Base-by-base conservation (phyloP, 2,797 vertebrate genomes). In the Agapornis canus region DNA sequence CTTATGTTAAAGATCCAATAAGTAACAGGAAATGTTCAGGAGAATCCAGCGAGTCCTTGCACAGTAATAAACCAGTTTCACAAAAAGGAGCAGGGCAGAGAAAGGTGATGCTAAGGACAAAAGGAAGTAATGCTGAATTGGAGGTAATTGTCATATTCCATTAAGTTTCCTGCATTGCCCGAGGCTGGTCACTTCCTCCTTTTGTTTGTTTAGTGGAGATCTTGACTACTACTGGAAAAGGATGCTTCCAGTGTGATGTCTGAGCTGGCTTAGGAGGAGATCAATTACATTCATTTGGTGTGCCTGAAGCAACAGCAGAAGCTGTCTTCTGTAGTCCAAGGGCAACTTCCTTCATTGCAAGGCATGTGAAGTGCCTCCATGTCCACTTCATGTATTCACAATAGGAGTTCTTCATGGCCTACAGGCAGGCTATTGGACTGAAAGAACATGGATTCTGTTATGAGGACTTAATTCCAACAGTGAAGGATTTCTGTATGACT, bases 41-140 rank as follows among this genome's bases (percentile, higher is more conserved):
- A 56, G 81, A 93, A 88, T 48, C 37, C 48, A 59, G 0, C 29
- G 52, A 68, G 57, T 89, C 73, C 57, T 92, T 89, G 70, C 73
- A 81, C 77, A 60, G 16, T 66, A 48, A 68, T 73, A 71, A 93
- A 72, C 26, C n/a, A 19, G 25, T 61, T 75, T 45, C 49, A 65
- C 66, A 57, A 69, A 91, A 78, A 64, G 7, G 25, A 83, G 35
- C 56, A 66, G 56, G 37, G 22, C 37, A 81, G 66, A 61, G 49
- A 91, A 92, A 76, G 73, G 37, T 78, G 73, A 68, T 82, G 47
- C 32, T 81, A 29, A 89, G 86, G 65, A 65, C 45, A 48, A 89
- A 79, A 92, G 93, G 93, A 96, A 94, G 45, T 61, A 82, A 65
- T 2, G 6, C 75, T 89, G 70, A 94, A 76, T 91, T 94, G 70